Conservation (phyloP, 2,888 invertebrate genomes). For the Athripsodes cinereus region DNA sequence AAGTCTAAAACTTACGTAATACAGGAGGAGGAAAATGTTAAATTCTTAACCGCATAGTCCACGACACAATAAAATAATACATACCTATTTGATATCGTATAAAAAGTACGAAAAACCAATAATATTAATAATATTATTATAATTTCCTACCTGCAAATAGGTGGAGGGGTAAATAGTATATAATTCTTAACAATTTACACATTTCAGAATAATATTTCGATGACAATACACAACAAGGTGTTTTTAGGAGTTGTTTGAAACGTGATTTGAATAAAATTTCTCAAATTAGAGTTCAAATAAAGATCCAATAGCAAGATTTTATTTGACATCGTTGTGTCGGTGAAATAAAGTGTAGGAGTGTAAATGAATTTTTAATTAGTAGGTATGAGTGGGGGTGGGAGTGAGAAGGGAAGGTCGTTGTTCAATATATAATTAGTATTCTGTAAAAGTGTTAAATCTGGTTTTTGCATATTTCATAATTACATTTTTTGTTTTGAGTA, state of each 20-base stretch:
- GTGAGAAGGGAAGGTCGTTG: background rate
- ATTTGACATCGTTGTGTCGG: background rate
- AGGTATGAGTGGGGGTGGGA: background rate
- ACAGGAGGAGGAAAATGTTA: too few species aligned
- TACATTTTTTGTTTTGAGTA: too few species aligned
- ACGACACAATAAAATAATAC: too few species aligned
- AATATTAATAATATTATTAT: too few species aligned
- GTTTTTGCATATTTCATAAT: background rate
- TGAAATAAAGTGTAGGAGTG: background rate
- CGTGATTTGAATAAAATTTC: conserved; percentile 2
- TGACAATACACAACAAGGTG: background rate
- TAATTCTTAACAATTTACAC: too few species aligned
- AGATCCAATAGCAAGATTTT: background rate
- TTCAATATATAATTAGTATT: background rate
- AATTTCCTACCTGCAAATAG: too few species aligned
- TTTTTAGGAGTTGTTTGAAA: background rate
- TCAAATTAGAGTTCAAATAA: background rate
- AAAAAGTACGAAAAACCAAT: too few species aligned
- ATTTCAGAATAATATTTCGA: too few species aligned
- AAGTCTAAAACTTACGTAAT: too few species aligned
- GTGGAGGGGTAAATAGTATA: too few species aligned
- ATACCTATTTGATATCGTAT: too few species aligned
- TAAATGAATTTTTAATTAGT: background rate
- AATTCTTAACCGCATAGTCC: too few species aligned
- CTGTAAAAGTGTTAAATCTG: background rate